Percentiles rank a stretch among this genome's conserved stretches.
Conservation (phyloP, 2,113 vertebrate species). For the Marmota monax region DNA sequence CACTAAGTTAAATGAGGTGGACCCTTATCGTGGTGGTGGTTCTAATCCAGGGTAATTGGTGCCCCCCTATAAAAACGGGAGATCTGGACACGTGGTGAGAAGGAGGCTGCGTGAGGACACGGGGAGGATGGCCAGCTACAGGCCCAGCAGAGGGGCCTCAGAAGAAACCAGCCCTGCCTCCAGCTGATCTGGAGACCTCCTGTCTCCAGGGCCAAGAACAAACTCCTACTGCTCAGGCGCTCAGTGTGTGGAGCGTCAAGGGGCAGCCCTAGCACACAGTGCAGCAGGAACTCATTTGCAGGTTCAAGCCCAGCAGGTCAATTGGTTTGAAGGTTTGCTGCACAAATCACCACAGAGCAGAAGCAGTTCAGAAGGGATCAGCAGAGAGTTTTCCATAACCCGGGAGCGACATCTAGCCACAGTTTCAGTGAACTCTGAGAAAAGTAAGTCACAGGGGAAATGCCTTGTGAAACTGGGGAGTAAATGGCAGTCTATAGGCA, state of each 20-base stretch:
- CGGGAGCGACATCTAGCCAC: background rate
- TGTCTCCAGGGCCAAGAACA: no score
- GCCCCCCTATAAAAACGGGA: background rate
- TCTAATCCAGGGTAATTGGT: background rate
- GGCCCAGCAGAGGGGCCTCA: background rate
- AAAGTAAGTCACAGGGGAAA: background rate
- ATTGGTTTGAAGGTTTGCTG: background rate
- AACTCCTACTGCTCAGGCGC: accelerated
- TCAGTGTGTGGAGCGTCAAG: background rate
- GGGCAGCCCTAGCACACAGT: no score
- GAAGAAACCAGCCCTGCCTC: background rate
- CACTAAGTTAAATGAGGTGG: background rate
- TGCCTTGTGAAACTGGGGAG: background rate
- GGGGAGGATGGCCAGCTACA: background rate
- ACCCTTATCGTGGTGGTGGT: background rate
- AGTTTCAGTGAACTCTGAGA: background rate
- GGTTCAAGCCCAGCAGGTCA: background rate
- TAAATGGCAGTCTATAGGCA: background rate
- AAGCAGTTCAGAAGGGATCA: background rate
- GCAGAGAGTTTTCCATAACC: background rate
- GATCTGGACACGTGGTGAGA: background rate
- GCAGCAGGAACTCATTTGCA: no score
- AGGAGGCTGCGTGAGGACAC: background rate
- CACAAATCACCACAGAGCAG: background rate
- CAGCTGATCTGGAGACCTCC: no score